These are phyloP conservation scores for Calycopis cecrops DNA, from an alignment of 1,140 invertebrate species.

Conservation along the genomic window DNA sequence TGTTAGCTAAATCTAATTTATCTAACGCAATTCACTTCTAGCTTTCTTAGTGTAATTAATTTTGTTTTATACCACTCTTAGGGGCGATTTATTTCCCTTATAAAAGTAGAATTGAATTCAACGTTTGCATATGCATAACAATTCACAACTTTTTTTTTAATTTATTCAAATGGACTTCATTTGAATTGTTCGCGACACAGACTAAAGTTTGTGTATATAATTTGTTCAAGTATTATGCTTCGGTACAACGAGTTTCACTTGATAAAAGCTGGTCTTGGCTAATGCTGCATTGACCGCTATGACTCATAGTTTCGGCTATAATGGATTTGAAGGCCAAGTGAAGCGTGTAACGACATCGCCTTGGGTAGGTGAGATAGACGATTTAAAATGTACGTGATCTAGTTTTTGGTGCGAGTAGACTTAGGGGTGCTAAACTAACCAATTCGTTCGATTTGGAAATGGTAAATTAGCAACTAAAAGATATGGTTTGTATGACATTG, in stretches of 20 bases:
- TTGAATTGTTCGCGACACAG: too few species aligned
- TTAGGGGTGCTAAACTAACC: too few species aligned
- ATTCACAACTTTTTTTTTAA: too few species aligned
- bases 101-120: too few species aligned
- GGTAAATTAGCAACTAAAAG: too few species aligned
- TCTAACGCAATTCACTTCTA: constrained; percentile 25
- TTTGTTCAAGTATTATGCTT: neutral
- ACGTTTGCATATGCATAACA: too few species aligned
- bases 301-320: constrained; percentile 40
- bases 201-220: too few species aligned
- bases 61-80: constrained; percentile 2
- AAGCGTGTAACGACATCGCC: constrained; percentile 38
- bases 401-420: neutral
- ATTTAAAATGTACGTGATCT: constrained; percentile 8
- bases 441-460: too few species aligned
- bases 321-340: constrained; percentile 38
- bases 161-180: too few species aligned
- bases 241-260: neutral
- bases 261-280: constrained; percentile 7
- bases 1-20: constrained; percentile 45
- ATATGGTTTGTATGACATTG: too few species aligned
- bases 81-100: too few species aligned
- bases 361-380: constrained; percentile 1
- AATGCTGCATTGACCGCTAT: constrained; percentile 19
- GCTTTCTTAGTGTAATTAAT: constrained; percentile 14